Conservation (phyloP, 2,888 invertebrate genomes). For the Lymantria monacha region DNA sequence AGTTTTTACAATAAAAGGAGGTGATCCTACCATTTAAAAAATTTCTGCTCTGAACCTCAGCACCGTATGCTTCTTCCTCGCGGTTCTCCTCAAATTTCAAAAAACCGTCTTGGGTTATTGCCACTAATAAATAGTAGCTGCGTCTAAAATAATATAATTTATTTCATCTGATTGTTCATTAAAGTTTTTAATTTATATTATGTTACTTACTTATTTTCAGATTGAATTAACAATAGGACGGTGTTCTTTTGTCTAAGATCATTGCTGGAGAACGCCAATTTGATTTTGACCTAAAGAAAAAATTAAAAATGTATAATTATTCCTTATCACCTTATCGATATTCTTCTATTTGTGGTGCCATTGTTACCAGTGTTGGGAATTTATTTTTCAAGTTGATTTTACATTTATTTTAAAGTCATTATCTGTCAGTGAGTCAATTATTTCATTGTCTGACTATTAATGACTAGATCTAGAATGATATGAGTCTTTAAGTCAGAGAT, state of each 20-base stretch:
- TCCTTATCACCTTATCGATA: too few relatives aligned
- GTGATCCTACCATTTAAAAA: conserved; percentile 91
- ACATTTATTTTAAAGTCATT: too few relatives aligned
- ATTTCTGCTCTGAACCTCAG: conserved; percentile 88
- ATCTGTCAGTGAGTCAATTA: too few relatives aligned
- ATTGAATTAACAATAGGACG: conserved; percentile 89
- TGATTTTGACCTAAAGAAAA: conserved; percentile 86
- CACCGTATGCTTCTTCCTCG: conserved; percentile 87
- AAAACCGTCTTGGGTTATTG: conserved; percentile 91
- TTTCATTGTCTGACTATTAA: too few relatives aligned
- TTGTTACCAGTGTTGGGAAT: too few relatives aligned
- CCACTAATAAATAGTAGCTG: conserved; percentile 91
- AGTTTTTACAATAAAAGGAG: too few relatives aligned
- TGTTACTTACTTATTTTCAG: conserved; percentile 87
- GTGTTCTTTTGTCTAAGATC: conserved; percentile 90
- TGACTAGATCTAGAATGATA: too few relatives aligned
- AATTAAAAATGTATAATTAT: background rate
- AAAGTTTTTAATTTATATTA: background rate
- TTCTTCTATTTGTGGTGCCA: too few relatives aligned
- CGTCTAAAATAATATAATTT: conserved; percentile 77
- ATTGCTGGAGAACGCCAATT: conserved; percentile 93
- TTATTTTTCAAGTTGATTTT: too few relatives aligned
- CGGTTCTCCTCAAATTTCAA: conserved; percentile 93
- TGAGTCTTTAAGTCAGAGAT: too few relatives aligned
- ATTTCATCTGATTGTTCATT: background rate